Evolutionary conservation across 2,888 invertebrate genomes (phyloP), one percentile per base, ranked within the genome.

Genomic region (Phaedon cochleariae): DNA sequence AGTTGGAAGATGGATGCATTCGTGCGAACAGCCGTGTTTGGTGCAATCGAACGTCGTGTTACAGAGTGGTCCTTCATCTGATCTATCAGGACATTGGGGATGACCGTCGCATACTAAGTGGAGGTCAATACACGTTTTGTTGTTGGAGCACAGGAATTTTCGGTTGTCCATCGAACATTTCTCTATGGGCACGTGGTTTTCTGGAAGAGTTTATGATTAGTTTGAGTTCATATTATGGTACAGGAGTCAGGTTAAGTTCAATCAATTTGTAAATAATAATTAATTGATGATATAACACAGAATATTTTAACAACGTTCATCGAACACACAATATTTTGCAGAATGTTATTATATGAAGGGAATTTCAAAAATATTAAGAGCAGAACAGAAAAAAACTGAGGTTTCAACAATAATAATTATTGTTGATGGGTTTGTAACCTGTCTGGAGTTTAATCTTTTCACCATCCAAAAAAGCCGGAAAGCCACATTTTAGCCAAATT

Each of bases 31-130:
- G 15, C 74, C 81, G 77, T 84, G 69, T 80, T 82, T 80, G 0
- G 68, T 62, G 66, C 82, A 83, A 5, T 70, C 71, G 6, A 69
- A 60, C 17, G 65, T 59, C 4, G 70, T 63, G 1, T 76, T 73
- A 60, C 87, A 86, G 0, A 72, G 72, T 0, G 75, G 72, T 48
- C 85, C 84, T 81, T 91, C 91, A 79, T 92, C 91, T 9, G 88
- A 88, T 31, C 82, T 82, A 81, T 91, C 90, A 0, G 84, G 82
- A 74, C 91, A 91, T 63, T 91, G 85, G 0, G 77, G 31, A 2
- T 77, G 80, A 0, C 82, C 84, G 76, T 91, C 85, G 73, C 92
- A 92, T 0, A 87, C 85, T 57, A 84, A 74, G 0, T 76, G 70
- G 1, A 88, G 66, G 0, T 81, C 71, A 20, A 91, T 82, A 73